Evolutionary conservation across 2,888 invertebrate species (phyloP), one percentile per base, ranked within the genome.

Genomic region (Blera fallax): DNA sequence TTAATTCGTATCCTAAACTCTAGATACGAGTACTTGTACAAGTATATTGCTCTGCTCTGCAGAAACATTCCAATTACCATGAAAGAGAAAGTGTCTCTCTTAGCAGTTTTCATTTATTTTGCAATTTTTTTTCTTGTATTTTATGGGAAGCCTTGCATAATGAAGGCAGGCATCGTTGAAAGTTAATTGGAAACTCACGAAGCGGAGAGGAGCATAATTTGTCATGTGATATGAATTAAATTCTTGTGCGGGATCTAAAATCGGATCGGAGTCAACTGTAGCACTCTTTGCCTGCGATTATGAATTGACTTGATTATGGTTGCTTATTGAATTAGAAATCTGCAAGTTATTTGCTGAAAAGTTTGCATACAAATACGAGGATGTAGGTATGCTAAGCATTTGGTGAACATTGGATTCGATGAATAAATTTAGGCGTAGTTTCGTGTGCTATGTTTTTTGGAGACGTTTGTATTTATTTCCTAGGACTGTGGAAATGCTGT

Each of bases 141-240:
- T 32, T 62, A 60, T 69, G 60, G 32, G 24, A 69, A 62, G 10
- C 24, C 32, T n/a, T 62, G 60, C 77, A 77, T 77, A 69, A 69
- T 77, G 34, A 62, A 60, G 69, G 32, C 40, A 62, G 52, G 32
- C 32, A 50, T 62, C 29, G 69, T 69, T 52, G 50, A 24, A 29
- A 69, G 60, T 50, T 69, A 60, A 69, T 77, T 69, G 50, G 45
- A 69, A 60, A 34, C 58, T 8, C 52, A 69, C 1, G 21, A 69
- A 24, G 32, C 67, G 27, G 40, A 27, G 67, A 54, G 21, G 18
- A 48, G 45, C 27, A 65, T 43, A 43, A 65, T 32, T 74, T 64
- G 34, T 34, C 64, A n/a, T 50, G 10, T 43, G 64, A 52, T 40
- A 37, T 48, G 45, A 76, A 48, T 67, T 48, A n/a, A 11, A 65